Base-by-base conservation (phyloP, 1,140 invertebrate species). In the Tribolium madens region DNA sequence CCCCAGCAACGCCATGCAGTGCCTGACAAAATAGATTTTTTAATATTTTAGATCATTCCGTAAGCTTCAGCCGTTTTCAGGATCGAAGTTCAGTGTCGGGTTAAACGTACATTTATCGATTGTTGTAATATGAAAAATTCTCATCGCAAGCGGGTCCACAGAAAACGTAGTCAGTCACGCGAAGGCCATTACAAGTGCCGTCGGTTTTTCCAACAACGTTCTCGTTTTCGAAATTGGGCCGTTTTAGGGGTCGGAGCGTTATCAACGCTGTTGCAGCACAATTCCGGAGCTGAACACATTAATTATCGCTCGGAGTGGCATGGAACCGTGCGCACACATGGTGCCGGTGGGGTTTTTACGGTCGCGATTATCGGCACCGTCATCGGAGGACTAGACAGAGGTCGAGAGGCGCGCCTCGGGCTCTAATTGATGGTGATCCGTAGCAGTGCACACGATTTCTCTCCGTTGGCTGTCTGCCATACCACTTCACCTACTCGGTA, bases 371-470 rank as follows among this genome's bases (percentile, higher is more conserved):
- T 64, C 57, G 57, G 57, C 57, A 33, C 26, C 57, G 57, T n/a
- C 57, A 64, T 13, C 57, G 57, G 57, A 21, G 26, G 31, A 21
- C 52, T 17, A 57, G 52, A 57, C 52, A 57, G 15, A 18, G 52
- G 10, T n/a, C 10, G 52, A 57, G 17, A 15, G 36, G 68, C 14
- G 46, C 50, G 70, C 50, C 70, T 72, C 17, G 36, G 42, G 46
- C 46, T 17, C 70, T 72, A 72, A 72, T 72, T 72, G 70, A 72
- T 72, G 70, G 50, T 50, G 46, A 72, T 48, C 70, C 70, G 6
- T 13, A 13, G 46, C 46, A 18, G 31, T 31, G 42, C 64, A 42
- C 31, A 42, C 64, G 64, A 33, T 69, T 42, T n/a, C 36, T 3
- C 36, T 10, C 9, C 36, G 36, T 71, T 72, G 70, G 70, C 70